These are phyloP conservation scores for Agriopis marginaria DNA, from an alignment of 2,888 invertebrate species.

Conservation along the genomic window DNA sequence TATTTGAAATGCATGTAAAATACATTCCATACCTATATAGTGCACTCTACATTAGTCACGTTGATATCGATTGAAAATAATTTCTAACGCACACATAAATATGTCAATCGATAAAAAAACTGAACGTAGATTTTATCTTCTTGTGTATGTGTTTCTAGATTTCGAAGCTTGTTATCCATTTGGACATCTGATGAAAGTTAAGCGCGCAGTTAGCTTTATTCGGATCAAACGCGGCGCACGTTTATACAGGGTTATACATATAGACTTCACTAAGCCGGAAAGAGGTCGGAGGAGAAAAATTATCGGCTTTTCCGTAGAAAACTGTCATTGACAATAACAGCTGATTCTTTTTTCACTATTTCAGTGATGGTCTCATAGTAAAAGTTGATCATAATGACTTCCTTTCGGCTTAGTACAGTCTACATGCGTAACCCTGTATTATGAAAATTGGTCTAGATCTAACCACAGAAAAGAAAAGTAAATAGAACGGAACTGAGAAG, in stretches of 20 bases:
- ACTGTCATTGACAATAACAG: no score
- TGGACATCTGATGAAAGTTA: not conserved
- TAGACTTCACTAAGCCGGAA: no score
- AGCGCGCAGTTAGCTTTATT: not conserved
- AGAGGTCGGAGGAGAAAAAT: no score
- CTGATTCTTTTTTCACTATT: no score
- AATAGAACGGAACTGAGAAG: no score
- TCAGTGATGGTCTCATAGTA: no score
- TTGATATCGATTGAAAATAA: constrained; percentile 18
- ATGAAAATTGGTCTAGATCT: no score
- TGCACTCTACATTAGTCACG: constrained; percentile 22
- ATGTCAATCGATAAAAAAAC: not conserved
- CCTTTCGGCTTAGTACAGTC: no score
- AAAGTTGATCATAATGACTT: no score
- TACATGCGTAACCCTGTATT: no score
- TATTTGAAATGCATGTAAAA: constrained; percentile 29
- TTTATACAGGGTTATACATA: not conserved
- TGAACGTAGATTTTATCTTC: not conserved
- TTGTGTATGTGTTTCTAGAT: not conserved
- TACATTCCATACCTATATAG: constrained; percentile 1
- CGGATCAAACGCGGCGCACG: not conserved
- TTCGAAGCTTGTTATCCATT: not conserved
- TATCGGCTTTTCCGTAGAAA: no score
- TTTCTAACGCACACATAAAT: constrained; percentile 13
- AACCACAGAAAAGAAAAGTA: no score